These are phyloP conservation scores for Delia radicum DNA, from an alignment of 1,140 invertebrate genomes.

Conservation along the genomic window DNA sequence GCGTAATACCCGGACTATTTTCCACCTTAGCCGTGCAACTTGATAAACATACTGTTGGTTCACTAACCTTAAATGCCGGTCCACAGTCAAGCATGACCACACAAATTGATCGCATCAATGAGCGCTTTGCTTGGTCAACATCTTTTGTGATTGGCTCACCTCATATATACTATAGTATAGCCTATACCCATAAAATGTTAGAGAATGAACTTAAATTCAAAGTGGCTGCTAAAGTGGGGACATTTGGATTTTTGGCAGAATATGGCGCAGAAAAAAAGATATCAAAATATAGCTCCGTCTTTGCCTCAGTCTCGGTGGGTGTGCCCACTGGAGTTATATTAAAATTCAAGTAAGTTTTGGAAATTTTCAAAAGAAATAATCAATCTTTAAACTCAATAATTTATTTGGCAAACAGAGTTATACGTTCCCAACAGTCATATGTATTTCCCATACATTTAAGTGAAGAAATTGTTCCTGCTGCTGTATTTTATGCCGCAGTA, in stretches of 20 bases:
- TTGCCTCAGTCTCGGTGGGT: slow-evolving; percentile 80
- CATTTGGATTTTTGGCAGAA: slow-evolving; percentile 82
- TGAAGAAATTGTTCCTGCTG: slow-evolving; percentile 84
- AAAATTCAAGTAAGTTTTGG: slow-evolving; percentile 75
- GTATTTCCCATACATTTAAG: slow-evolving; percentile 87
- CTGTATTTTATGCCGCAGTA: slow-evolving; percentile 91
- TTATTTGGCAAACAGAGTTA: slow-evolving; percentile 63
- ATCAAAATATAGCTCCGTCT: slow-evolving; percentile 84
- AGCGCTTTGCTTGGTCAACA: slow-evolving; percentile 64
- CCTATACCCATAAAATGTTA: slow-evolving; percentile 75
- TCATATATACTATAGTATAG: slow-evolving; percentile 74
- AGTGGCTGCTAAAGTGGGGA: slow-evolving; percentile 76
- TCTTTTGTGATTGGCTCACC: slow-evolving; percentile 79
- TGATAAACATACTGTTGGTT: slow-evolving; percentile 81
- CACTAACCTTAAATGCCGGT: slow-evolving; percentile 76
- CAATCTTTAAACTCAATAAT: too few relatives aligned
- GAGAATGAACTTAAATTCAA: slow-evolving; percentile 76
- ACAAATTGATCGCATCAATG: slow-evolving; percentile 73
- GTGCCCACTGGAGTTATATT: slow-evolving; percentile 84
- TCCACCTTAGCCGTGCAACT: slow-evolving; percentile 80
- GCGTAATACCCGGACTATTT: slow-evolving; percentile 67
- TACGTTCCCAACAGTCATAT: slow-evolving; percentile 84
- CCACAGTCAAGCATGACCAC: slow-evolving; percentile 74
- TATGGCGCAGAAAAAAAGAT: slow-evolving; percentile 93
- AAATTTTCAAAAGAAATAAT: background rate